Evolutionary conservation across 2,888 invertebrate genomes (phyloP), one percentile per base, ranked within the genome.

Genomic region (Apodemia duryi): DNA sequence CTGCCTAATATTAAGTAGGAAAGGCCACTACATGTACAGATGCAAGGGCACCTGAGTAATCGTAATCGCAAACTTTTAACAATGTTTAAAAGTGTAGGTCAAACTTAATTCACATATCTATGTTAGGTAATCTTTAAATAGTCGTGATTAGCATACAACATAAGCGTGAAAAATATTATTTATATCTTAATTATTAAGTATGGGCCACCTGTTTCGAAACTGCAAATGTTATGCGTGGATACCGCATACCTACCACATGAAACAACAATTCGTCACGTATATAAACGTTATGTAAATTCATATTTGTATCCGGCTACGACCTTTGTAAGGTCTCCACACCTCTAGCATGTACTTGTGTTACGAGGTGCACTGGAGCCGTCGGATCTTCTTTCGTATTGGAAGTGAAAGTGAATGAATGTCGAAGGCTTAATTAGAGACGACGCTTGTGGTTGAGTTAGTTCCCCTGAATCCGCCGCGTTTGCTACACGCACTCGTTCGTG

Each of bases 391-490:
- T 84, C 79, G 77, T 83, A 85, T 88, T 90, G 85, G 89, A 91
- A 91, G 91, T 91, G 91, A 91, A 91, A 91, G 91, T 91, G 88
- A 91, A 89, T 89, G 91, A 91, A 88, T 88, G 86, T 83, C 86
- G 79, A 86, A 89, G 88, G 84, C 89, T 91, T 91, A 91, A 91
- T 91, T 91, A 91, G 89, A 91, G 91, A 91, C 86, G 88, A 88
- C 86, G 81, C 81, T 80, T 78, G 84, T 81, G 85, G 78, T 80
- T 81, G 85, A 84, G 86, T 79, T 88, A 91, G 91, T 91, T 85
- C 85, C 85, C 84, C 86, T 78, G 83, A 80, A 80, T 76, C 80
- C 84, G 82, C 72, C 88, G 89, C 87, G 85, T 79, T 73, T 72
- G 72, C 75, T 83, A 79, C 85, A 79, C 89, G 88, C 80, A 82